phyloP scores from a whole-genome alignment of 2,797 vertebrate species.

The Clarias platycephalus region DNA sequence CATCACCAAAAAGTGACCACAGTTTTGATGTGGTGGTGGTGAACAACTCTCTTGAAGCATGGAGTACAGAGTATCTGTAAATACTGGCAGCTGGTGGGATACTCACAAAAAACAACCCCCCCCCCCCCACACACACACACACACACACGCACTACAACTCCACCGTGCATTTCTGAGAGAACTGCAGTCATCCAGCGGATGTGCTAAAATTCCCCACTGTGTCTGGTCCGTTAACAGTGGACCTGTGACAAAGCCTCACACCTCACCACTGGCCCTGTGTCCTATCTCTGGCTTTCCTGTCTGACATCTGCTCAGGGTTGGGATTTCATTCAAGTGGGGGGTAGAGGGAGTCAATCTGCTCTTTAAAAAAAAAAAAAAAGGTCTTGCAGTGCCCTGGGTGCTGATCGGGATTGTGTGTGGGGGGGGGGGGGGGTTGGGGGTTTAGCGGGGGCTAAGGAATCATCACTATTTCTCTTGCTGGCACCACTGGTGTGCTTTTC shows the following conservation, averaged over 20 bases:
- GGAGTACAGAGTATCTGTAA: constrained; percentile 61
- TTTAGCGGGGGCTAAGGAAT: constrained; percentile 49
- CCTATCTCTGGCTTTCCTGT: constrained; percentile 58
- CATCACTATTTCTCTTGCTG: constrained; percentile 59
- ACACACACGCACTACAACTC: not conserved
- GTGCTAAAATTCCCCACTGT: constrained; percentile 61
- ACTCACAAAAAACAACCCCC: constrained; percentile 55
- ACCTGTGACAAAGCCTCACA: constrained; percentile 64
- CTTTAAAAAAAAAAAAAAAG: constrained; percentile 48
- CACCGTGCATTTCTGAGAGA: constrained; percentile 54
- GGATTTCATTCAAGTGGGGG: constrained; percentile 64
- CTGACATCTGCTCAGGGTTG: constrained; percentile 68
- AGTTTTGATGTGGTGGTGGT: constrained; percentile 49
- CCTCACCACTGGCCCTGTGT: constrained; percentile 50
- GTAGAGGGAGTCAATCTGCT: constrained; percentile 65
- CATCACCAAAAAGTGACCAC: constrained; percentile 48
- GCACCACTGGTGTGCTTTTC: constrained; percentile 61
- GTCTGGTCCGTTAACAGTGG: constrained; percentile 59
- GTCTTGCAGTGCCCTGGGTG: constrained; percentile 53
- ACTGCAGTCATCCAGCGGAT: constrained; percentile 59
- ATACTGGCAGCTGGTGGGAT: constrained; percentile 52
- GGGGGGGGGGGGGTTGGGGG: not conserved
- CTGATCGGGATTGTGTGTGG: constrained; percentile 43
- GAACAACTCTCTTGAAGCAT: constrained; percentile 42
- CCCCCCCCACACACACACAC: not conserved